phyloP scores from a whole-genome alignment of 2,797 vertebrate genomes.

The Carcharodon carcharias region DNA sequence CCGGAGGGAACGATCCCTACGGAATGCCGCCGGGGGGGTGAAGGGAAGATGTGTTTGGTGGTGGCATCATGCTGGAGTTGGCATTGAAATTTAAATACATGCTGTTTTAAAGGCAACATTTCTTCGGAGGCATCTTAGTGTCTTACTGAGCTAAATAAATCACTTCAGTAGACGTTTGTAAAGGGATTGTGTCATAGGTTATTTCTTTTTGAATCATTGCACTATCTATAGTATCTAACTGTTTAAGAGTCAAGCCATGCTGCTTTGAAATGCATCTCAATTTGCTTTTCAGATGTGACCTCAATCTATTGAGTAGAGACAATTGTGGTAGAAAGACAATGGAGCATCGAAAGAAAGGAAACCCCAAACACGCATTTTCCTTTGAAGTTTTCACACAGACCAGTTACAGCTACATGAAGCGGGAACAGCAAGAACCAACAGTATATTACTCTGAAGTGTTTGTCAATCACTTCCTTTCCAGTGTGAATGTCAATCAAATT shows the following conservation, averaged over 20 bases:
- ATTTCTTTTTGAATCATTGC: background rate
- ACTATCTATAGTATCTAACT: slow-evolving; percentile 11
- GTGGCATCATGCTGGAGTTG: too few relatives aligned
- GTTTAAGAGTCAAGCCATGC: slow-evolving; percentile 15
- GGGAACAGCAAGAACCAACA: slow-evolving; percentile 6
- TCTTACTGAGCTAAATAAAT: slow-evolving; percentile 14
- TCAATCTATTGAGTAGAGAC: slow-evolving; percentile 26
- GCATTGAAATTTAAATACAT: background rate
- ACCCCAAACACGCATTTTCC: slow-evolving; percentile 21
- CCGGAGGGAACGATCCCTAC: too few relatives aligned
- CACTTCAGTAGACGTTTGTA: background rate
- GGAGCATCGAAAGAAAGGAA: slow-evolving; percentile 4
- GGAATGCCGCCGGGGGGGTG: too few relatives aligned
- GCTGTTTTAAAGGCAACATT: background rate
- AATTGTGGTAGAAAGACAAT: slow-evolving; percentile 24
- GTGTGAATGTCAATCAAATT: background rate
- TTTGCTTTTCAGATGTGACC: slow-evolving; percentile 31
- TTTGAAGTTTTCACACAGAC: slow-evolving; percentile 26
- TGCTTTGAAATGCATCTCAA: slow-evolving; percentile 34
- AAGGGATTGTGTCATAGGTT: slow-evolving; percentile 21
- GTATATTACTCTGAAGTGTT: background rate
- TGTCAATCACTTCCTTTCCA: slow-evolving; percentile 27
- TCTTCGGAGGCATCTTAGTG: background rate
- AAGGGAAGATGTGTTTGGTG: too few relatives aligned
- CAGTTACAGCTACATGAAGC: slow-evolving; percentile 14